phyloP scores from a whole-genome alignment of 2,888 invertebrate genomes.

The Philereme vetulata region DNA sequence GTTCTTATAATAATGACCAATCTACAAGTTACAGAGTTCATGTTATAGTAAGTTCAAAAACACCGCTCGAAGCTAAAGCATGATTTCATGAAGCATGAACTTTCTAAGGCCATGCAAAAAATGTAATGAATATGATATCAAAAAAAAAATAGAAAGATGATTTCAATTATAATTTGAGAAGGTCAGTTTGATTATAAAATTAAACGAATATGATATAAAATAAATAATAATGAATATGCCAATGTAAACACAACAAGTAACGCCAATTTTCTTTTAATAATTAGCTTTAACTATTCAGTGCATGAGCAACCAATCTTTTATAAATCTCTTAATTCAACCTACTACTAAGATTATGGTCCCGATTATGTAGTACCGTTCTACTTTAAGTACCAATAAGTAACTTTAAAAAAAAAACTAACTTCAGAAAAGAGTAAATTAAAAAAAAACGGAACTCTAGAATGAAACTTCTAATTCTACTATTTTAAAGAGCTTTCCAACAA shows the following conservation, averaged over 20 bases:
- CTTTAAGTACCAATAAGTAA: too few species aligned
- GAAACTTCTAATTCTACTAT: too few species aligned
- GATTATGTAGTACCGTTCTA: too few species aligned
- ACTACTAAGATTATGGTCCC: too few species aligned
- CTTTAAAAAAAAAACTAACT: too few species aligned
- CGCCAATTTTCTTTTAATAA: slow-evolving; percentile 28
- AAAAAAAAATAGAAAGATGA: background rate
- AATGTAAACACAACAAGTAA: slow-evolving; percentile 39
- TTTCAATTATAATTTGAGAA: slow-evolving; percentile 9
- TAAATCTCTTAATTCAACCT: too few species aligned
- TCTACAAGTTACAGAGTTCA: slow-evolving; percentile 16
- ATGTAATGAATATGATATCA: slow-evolving; percentile 29
- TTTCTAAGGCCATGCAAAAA: slow-evolving; percentile 47
- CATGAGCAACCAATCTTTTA: too few species aligned
- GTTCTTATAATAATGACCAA: too few species aligned
- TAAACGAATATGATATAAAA: slow-evolving; percentile 8
- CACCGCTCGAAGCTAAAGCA: slow-evolving; percentile 60
- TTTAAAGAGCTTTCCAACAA: too few species aligned
- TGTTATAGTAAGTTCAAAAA: slow-evolving; percentile 28
- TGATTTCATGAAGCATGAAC: slow-evolving; percentile 49
- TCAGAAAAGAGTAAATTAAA: too few species aligned
- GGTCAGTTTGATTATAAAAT: slow-evolving; percentile 9
- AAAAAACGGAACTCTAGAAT: too few species aligned
- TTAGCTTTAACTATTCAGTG: background rate
- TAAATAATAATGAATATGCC: slow-evolving; percentile 31